A percentile compares a stretch with the other conserved stretches of the same genome.
phyloP scores from a whole-genome alignment of 2,113 vertebrate species.

The Crotophaga sulcirostris region DNA sequence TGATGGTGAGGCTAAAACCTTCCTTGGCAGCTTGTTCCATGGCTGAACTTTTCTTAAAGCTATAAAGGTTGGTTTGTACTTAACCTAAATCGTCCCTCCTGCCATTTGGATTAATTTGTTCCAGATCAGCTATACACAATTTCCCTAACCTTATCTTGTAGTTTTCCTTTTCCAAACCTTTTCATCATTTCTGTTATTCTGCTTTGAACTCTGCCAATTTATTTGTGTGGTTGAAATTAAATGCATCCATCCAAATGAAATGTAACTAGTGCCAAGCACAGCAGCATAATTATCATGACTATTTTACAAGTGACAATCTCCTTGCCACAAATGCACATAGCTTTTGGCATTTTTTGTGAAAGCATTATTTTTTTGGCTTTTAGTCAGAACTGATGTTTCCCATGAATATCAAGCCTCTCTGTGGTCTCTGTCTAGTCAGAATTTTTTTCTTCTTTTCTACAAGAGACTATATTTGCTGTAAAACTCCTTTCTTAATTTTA shows the following conservation, averaged over 20 bases:
- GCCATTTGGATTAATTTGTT: slow-evolving; percentile 39
- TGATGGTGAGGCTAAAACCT: slow-evolving; percentile 41
- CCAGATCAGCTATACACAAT: background rate
- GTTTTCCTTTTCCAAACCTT: background rate
- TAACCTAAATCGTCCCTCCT: slow-evolving; percentile 7
- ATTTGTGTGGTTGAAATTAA: background rate
- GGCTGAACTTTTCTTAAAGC: slow-evolving; percentile 48
- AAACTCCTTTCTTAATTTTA: background rate
- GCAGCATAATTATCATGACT: background rate
- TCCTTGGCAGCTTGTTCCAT: slow-evolving; percentile 33
- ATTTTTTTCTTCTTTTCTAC: background rate
- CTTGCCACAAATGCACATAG: background rate
- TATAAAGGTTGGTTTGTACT: slow-evolving; percentile 19
- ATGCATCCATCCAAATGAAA: background rate
- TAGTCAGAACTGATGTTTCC: background rate
- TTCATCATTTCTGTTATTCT: background rate
- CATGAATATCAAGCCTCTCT: background rate
- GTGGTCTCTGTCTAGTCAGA: background rate
- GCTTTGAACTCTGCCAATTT: slow-evolving; percentile 10
- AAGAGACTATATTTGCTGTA: background rate
- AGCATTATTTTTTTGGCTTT: background rate
- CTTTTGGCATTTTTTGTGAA: slow-evolving; percentile 4
- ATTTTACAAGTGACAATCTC: background rate
- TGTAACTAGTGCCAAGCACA: background rate
- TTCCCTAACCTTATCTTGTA: background rate